Evolutionary conservation across 1,140 invertebrate species (phyloP).

Genomic region (Drosophila lacteicornis): DNA sequence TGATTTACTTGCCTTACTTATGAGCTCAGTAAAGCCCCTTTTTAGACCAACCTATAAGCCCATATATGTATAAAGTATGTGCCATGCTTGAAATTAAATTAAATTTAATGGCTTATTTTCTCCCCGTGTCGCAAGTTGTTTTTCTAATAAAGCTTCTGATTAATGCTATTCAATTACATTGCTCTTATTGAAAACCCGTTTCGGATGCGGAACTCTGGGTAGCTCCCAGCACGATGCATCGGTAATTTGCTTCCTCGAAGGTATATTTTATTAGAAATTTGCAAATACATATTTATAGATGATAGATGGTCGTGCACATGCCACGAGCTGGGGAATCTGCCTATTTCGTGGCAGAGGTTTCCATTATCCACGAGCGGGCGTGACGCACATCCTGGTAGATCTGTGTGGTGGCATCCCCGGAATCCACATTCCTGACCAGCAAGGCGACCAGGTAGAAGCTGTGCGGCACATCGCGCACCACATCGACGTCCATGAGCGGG

Average conservation of each 20-base stretch:
- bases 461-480: conserved; percentile 37
- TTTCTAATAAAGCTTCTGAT: conserved; percentile 8
- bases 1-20: neutral
- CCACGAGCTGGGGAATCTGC: neutral
- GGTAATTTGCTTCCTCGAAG: conserved; percentile 17
- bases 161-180: conserved; percentile 23
- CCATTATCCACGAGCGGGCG: conserved; percentile 49
- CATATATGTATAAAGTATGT: too few species aligned
- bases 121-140: neutral
- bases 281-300: conserved; percentile 8
- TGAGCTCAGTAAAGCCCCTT: neutral
- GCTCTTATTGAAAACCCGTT: conserved; percentile 49
- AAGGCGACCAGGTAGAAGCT: conserved; percentile 61
- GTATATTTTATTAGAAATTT: conserved; percentile 20
- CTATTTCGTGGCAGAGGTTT: conserved; percentile 18
- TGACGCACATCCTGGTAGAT: conserved; percentile 60
- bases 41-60: neutral
- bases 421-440: conserved; percentile 16
- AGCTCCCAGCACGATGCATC: conserved; percentile 32
- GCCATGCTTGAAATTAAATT: neutral
- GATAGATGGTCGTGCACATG: neutral
- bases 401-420: conserved; percentile 14
- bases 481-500: conserved; percentile 51
- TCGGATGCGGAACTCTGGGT: conserved; percentile 22
- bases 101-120: neutral